phyloP scores from a whole-genome alignment of 2,113 vertebrate genomes.

The Dolichotis patagonum region DNA sequence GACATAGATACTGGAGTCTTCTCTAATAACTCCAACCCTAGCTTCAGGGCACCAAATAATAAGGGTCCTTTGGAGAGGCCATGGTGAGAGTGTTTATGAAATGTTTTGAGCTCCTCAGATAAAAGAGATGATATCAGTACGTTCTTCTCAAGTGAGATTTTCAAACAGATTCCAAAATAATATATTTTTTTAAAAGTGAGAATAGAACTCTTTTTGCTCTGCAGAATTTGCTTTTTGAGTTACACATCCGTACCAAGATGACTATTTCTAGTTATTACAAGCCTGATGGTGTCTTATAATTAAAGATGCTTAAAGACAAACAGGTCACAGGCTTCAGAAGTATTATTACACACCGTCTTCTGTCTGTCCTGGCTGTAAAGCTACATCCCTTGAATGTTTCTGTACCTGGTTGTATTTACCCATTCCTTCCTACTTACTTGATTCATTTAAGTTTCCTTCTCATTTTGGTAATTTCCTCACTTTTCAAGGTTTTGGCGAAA shows the following conservation, averaged over 20 bases:
- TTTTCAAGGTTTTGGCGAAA: not conserved
- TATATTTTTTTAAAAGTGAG: not conserved
- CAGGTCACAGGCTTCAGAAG: not conserved
- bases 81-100: slow-evolving; percentile 13
- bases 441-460: not conserved
- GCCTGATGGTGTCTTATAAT: not conserved
- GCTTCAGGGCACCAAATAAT: slow-evolving; percentile 5
- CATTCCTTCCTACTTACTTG: not conserved
- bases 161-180: slow-evolving; percentile 48
- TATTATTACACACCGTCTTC: not conserved
- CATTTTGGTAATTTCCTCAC: not conserved
- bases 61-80: not conserved
- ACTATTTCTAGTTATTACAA: not conserved
- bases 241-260: not conserved
- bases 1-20: not conserved
- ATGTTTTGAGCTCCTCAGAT: slow-evolving; percentile 34
- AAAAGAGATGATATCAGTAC: not conserved
- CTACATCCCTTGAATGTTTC: not conserved
- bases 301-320: not conserved
- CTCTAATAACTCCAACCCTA: not conserved
- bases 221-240: slow-evolving; percentile 28
- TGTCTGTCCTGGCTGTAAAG: no score
- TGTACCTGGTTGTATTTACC: not conserved
- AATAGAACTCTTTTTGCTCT: not conserved
- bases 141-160: slow-evolving; percentile 4